A percentile compares a stretch with the other conserved stretches of the same genome.
These are phyloP conservation scores for Cydia pomonella DNA, from an alignment of 1,140 invertebrate species.

Conservation along the genomic window DNA sequence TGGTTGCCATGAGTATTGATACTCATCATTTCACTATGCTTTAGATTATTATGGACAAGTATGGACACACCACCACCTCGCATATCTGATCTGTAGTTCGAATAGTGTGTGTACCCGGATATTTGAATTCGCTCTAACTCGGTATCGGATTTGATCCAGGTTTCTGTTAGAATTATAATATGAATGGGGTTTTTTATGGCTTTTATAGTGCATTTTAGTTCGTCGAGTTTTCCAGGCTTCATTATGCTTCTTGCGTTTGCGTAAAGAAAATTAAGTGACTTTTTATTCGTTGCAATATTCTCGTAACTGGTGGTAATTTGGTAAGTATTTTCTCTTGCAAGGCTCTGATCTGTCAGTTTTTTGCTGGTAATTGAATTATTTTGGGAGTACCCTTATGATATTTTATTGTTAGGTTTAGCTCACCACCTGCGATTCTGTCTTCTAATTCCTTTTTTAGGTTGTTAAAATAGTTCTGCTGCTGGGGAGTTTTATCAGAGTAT, in stretches of 20 bases:
- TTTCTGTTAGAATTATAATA: conserved; percentile 35
- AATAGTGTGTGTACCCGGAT: conserved; percentile 34
- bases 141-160: conserved; percentile 36
- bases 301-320: neutral
- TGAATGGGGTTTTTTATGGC: conserved; percentile 29
- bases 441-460: conserved; percentile 1
- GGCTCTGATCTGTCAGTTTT: neutral
- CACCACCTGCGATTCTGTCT: neutral
- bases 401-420: neutral
- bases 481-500: neutral
- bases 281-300: neutral
- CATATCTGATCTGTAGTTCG: conserved; percentile 19
- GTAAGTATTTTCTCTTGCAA: neutral
- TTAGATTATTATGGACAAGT: conserved; percentile 39
- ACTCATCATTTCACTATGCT: conserved; percentile 36
- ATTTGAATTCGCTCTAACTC: conserved; percentile 31
- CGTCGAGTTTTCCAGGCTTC: conserved; percentile 23
- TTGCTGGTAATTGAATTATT: neutral
- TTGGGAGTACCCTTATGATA: neutral
- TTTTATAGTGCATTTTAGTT: conserved; percentile 31
- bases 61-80: conserved; percentile 45
- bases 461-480: neutral
- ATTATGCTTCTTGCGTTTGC: neutral
- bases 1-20: conserved; percentile 37
- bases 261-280: neutral